These are phyloP conservation scores for Laticauda colubrina DNA, from an alignment of 2,113 vertebrate species.

Conservation along the genomic window DNA sequence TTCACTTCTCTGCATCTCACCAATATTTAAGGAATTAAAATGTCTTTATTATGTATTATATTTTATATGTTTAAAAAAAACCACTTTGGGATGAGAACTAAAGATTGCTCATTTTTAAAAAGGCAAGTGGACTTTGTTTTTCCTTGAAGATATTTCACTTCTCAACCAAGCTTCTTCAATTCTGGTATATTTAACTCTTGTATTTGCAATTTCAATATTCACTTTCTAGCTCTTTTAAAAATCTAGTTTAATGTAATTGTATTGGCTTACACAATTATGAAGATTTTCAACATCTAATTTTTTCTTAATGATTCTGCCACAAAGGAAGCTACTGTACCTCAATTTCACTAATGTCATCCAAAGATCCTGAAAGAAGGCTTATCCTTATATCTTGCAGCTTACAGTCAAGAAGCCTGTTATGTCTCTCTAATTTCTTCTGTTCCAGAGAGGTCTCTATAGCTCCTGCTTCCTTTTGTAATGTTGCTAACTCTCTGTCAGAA, in stretches of 20 bases:
- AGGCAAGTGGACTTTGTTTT: background rate
- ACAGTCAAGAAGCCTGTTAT: slow-evolving; percentile 87
- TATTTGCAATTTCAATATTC: background rate
- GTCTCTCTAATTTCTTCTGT: slow-evolving; percentile 77
- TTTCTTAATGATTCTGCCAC: background rate
- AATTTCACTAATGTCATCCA: slow-evolving; percentile 85
- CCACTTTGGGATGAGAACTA: no score
- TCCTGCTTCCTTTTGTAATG: slow-evolving; percentile 77
- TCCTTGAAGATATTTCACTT: background rate
- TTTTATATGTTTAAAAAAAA: no score
- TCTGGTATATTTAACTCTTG: background rate
- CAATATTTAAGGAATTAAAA: background rate
- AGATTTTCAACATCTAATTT: background rate
- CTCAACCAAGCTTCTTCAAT: background rate
- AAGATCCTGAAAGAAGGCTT: slow-evolving; percentile 73
- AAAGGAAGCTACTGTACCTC: slow-evolving; percentile 70
- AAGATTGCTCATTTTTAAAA: background rate
- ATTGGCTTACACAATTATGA: background rate
- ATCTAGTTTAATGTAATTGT: background rate
- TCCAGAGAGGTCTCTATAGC: slow-evolving; percentile 79
- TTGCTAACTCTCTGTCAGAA: slow-evolving; percentile 74
- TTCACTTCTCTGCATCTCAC: background rate
- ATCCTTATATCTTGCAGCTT: slow-evolving; percentile 83
- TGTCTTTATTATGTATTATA: background rate
- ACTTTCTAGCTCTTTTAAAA: background rate